Evolutionary conservation across 2,113 vertebrate genomes (phyloP).

Genomic region (Passer montanus): DNA sequence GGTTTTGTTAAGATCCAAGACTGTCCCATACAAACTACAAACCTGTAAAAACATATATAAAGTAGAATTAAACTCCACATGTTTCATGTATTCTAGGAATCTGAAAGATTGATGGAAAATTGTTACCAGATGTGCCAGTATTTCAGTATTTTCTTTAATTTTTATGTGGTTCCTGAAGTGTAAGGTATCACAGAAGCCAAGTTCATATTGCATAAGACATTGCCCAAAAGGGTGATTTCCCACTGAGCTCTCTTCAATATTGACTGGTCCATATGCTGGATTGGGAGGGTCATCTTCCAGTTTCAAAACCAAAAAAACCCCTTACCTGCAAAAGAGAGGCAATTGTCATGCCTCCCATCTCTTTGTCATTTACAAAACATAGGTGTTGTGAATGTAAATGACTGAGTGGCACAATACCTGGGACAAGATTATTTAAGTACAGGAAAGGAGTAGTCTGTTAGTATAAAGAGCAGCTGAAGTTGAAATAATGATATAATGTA

Average conservation of each 20-base stretch:
- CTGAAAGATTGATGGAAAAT: not conserved
- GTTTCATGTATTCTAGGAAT: not conserved
- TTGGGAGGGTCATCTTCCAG: not conserved
- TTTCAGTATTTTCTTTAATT: conserved; percentile 10
- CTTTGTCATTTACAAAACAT: not conserved
- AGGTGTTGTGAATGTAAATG: not conserved
- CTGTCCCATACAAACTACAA: not conserved
- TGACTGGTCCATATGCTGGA: fast-evolving
- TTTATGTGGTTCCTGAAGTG: not conserved
- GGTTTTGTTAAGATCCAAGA: not conserved
- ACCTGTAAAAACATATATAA: not conserved
- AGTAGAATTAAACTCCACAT: not conserved
- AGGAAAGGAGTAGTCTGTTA: not conserved
- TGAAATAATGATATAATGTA: not conserved
- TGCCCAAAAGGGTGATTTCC: not conserved
- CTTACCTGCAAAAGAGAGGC: not conserved
- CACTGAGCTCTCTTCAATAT: not conserved
- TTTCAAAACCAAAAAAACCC: not conserved
- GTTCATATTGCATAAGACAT: not conserved
- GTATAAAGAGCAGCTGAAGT: not conserved
- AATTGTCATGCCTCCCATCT: not conserved
- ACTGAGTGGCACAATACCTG: not conserved
- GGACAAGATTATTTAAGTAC: not conserved
- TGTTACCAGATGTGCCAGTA: not conserved
- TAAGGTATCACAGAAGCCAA: not conserved